Evolutionary conservation across 2,797 vertebrate species (phyloP).

Genomic region (Clamator glandarius): DNA sequence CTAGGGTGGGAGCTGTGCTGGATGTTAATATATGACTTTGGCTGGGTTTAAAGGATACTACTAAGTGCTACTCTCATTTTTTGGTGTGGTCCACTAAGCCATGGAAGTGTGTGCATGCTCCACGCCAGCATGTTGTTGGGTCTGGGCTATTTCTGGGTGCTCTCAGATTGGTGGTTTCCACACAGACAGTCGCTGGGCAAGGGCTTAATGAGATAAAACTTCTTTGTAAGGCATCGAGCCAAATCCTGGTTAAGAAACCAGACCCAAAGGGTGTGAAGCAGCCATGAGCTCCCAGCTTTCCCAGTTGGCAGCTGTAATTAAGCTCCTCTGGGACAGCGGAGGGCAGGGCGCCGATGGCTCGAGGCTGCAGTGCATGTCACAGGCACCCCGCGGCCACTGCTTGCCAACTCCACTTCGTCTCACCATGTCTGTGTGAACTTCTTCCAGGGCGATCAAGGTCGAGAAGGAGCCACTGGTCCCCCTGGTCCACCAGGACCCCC

Average conservation of each 20-base stretch:
- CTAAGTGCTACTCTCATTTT: background rate
- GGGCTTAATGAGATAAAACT: background rate
- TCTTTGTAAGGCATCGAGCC: accelerated
- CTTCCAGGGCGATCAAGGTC: slow-evolving; percentile 92
- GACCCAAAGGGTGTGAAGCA: background rate
- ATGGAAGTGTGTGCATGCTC: slow-evolving; percentile 7
- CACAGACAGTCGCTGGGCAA: background rate
- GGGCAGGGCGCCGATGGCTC: background rate
- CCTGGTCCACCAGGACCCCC: slow-evolving; percentile 90
- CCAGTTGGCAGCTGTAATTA: background rate
- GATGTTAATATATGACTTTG: accelerated
- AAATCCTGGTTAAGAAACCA: background rate
- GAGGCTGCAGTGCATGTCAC: background rate
- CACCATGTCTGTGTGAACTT: slow-evolving; percentile 70
- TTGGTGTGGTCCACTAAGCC: background rate
- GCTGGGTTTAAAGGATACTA: background rate
- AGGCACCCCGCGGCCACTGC: background rate
- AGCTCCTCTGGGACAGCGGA: background rate
- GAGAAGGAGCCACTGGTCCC: slow-evolving; percentile 87
- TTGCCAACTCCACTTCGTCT: accelerated
- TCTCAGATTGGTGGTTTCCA: background rate
- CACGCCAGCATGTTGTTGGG: background rate
- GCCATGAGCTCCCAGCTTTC: background rate
- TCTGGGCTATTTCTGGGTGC: background rate
- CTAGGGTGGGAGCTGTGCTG: background rate